Conservation (phyloP, 2,113 vertebrate genomes). For the Entomyzon cyanotis region DNA sequence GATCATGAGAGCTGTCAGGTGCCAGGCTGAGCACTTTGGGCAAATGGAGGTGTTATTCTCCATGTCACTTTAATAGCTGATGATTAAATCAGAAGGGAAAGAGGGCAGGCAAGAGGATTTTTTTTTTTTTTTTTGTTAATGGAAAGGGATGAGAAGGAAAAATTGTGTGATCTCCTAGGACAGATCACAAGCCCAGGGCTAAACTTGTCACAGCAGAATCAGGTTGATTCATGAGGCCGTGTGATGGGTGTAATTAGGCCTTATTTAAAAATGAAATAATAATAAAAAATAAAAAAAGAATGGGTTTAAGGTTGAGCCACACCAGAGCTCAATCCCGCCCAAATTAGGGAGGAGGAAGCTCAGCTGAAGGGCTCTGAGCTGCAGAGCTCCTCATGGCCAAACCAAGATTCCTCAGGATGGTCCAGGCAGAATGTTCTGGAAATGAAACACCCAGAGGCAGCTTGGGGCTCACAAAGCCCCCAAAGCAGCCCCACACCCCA, state of each 20-base stretch:
- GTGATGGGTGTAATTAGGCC: neutral
- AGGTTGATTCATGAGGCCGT: slow-evolving; percentile 22
- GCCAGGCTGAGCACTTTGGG: neutral
- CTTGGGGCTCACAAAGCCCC: neutral
- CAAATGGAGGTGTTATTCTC: slow-evolving; percentile 11
- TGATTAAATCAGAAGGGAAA: neutral
- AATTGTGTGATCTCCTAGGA: slow-evolving; percentile 10
- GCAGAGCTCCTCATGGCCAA: slow-evolving; percentile 2
- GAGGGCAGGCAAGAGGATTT: neutral
- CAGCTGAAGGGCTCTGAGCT: neutral
- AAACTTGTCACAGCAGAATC: slow-evolving; percentile 49
- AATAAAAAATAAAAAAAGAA: neutral
- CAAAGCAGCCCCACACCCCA: neutral
- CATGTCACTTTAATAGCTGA: neutral
- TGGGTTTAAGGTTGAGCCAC: neutral
- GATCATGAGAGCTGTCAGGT: neutral
- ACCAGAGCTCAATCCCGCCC: neutral
- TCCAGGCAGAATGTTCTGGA: slow-evolving; percentile 15
- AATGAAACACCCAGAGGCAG: neutral
- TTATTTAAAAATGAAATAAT: neutral
- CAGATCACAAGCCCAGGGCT: slow-evolving; percentile 24
- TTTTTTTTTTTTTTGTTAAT: neutral
- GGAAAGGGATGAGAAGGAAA: slow-evolving; percentile 14
- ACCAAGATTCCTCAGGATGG: slow-evolving; percentile 9
- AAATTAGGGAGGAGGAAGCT: neutral